phyloP scores from a whole-genome alignment of 2,113 vertebrate species.

The Microcebus tavaratra region DNA sequence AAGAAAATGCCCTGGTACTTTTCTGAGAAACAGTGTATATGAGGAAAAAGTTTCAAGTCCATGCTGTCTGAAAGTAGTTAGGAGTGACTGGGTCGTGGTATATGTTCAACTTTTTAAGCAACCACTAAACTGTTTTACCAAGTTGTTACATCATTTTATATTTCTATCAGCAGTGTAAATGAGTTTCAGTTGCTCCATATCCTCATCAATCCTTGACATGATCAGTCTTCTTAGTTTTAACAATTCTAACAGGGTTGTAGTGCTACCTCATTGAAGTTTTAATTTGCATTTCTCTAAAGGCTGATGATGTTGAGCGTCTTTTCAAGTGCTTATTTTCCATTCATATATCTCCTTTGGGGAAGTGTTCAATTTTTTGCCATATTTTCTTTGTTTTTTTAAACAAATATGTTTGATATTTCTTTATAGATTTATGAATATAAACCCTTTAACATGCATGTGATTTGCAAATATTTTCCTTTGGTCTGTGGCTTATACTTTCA shows the following conservation, averaged over 20 bases:
- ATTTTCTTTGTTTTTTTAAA: background rate
- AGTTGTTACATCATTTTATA: background rate
- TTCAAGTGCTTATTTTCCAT: background rate
- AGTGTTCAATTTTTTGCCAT: background rate
- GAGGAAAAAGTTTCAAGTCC: background rate
- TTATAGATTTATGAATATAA: background rate
- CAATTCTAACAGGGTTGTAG: background rate
- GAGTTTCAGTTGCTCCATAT: background rate
- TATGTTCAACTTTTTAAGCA: background rate
- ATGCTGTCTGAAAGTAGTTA: background rate
- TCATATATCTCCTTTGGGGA: background rate
- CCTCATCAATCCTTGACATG: background rate
- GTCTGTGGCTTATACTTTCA: background rate
- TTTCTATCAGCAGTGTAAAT: background rate
- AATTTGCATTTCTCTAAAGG: slow-evolving; percentile 2
- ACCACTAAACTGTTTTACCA: background rate
- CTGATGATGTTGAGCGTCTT: background rate
- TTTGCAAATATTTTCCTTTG: background rate
- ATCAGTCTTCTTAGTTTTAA: background rate
- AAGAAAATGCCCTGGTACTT: background rate
- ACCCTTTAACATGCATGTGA: background rate
- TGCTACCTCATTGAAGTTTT: background rate
- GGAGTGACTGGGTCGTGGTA: background rate
- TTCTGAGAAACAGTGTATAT: background rate
- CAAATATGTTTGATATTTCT: background rate